Evolutionary conservation across 1,140 invertebrate species (phyloP), one percentile per base, ranked within the genome.

Genomic region (Araneus ventricosus): DNA sequence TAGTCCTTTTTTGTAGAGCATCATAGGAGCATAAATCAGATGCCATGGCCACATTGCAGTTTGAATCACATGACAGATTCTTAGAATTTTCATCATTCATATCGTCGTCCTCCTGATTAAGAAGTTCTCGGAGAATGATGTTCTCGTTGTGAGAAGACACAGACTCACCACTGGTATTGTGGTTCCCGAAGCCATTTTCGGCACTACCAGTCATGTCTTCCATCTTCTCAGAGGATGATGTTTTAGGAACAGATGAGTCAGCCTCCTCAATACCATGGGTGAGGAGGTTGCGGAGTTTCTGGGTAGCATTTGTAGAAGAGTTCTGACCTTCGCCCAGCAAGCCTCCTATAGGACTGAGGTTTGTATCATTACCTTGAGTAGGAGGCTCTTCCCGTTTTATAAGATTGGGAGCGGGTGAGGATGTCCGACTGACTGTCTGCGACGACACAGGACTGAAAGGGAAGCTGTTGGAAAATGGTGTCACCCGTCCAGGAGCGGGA

Each of bases 401-500:
- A 27, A 67, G 82, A 5, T 85, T 85, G 20, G 90, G 90, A 6
- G 90, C 90, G 34, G 91, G 92, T n/a, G 92, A 93, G 30, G 59
- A 79, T 84, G 86, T 93, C 87, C 87, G n/a, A 89, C 92, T 93
- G 3, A 89, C 67, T 27, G 92, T 82, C 45, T 93, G 92, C 10
- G 92, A 67, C n/a, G 84, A 95, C 90, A 96, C 95, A 41, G 96
- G 96, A 95, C 96, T 96, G 95, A 96, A 97, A 34, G 96, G 95
- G 95, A 96, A 96, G 92, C 95, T 95, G 95, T 96, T 96, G 95
- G 95, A 95, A 94, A 96, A 95, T 94, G 95, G 95, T 87, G 94
- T 96, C 94, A 93, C 95, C 94, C 84, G 75, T 14, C 93, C 93
- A 57, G 93, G 82, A 39, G 88, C 63, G n/a, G 93, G 90, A 75